These are phyloP conservation scores for Sphaerophoria rueppellii DNA, from an alignment of 2,888 invertebrate genomes.

Conservation along the genomic window DNA sequence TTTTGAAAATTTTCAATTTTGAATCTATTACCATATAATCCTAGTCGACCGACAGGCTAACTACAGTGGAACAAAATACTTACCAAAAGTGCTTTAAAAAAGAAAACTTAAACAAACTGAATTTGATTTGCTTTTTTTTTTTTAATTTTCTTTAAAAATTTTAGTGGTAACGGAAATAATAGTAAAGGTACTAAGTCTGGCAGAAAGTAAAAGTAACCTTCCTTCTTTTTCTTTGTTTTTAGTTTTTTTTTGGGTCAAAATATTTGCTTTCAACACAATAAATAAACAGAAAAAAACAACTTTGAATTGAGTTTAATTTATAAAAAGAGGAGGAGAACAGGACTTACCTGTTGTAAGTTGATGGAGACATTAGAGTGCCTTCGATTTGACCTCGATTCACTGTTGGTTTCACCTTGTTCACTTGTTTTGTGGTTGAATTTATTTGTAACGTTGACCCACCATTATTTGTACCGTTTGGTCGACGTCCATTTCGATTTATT, in stretches of 20 bases:
- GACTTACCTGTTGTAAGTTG: slow-evolving; percentile 85
- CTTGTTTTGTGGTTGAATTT: slow-evolving; percentile 90
- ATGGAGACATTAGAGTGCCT: slow-evolving; percentile 86
- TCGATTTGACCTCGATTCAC: slow-evolving; percentile 90
- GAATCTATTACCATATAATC: slow-evolving; percentile 57
- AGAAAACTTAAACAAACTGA: slow-evolving; percentile 69
- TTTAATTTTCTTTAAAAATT: slow-evolving; percentile 66
- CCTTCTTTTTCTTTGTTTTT: slow-evolving; percentile 45
- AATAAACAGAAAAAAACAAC: slow-evolving; percentile 27
- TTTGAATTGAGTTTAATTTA: neutral
- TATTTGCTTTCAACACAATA: slow-evolving; percentile 32
- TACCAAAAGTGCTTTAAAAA: slow-evolving; percentile 72
- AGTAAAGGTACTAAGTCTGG: slow-evolving; percentile 65
- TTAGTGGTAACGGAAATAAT: slow-evolving; percentile 70
- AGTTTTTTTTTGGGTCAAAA: slow-evolving; percentile 42
- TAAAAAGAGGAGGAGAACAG: slow-evolving; percentile 8
- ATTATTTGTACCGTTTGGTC: slow-evolving; percentile 80
- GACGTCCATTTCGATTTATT: slow-evolving; percentile 90
- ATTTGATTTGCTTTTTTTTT: slow-evolving; percentile 37
- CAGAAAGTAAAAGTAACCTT: slow-evolving; percentile 71
- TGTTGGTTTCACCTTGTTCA: slow-evolving; percentile 94
- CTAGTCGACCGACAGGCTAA: slow-evolving; percentile 68
- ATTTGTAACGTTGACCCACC: slow-evolving; percentile 82
- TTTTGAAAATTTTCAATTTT: slow-evolving; percentile 6
- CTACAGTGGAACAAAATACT: slow-evolving; percentile 73